Conservation (phyloP, 2,888 invertebrate genomes). For the Neocrepidodera transversa region DNA sequence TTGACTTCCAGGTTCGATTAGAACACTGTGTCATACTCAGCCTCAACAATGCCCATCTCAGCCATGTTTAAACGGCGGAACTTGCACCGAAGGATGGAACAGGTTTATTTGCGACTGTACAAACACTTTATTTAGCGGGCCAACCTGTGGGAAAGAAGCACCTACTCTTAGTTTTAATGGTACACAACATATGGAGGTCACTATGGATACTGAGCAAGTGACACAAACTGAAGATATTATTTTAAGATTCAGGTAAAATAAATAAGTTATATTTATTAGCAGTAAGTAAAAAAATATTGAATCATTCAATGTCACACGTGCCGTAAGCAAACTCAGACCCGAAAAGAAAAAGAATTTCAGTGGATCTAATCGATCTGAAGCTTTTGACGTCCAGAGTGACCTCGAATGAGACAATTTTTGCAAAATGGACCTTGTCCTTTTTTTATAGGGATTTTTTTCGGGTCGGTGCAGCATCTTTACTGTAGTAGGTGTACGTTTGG, state of each 20-base stretch:
- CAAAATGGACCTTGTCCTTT: too few species aligned
- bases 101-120: constrained; percentile 93
- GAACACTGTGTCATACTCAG: constrained; percentile 86
- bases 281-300: too few species aligned
- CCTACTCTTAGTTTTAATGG: constrained; percentile 89
- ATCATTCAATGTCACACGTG: too few species aligned
- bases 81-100: constrained; percentile 95
- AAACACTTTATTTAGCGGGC: constrained; percentile 85
- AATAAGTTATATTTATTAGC: too few species aligned
- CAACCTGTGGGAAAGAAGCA: constrained; percentile 90
- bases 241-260: constrained; percentile 72
- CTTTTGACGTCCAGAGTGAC: too few species aligned
- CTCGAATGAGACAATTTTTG: too few species aligned
- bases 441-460: too few species aligned
- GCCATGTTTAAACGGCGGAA: constrained; percentile 89
- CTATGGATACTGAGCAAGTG: constrained; percentile 56
- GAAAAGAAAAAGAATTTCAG: too few species aligned
- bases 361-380: too few species aligned
- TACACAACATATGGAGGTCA: constrained; percentile 77
- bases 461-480: too few species aligned
- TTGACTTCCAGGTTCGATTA: constrained; percentile 75
- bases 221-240: constrained; percentile 90
- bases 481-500: too few species aligned
- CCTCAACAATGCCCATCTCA: constrained; percentile 81
- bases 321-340: too few species aligned